phyloP scores from a whole-genome alignment of 1,140 invertebrate genomes.

The Probaryconus sp. region DNA sequence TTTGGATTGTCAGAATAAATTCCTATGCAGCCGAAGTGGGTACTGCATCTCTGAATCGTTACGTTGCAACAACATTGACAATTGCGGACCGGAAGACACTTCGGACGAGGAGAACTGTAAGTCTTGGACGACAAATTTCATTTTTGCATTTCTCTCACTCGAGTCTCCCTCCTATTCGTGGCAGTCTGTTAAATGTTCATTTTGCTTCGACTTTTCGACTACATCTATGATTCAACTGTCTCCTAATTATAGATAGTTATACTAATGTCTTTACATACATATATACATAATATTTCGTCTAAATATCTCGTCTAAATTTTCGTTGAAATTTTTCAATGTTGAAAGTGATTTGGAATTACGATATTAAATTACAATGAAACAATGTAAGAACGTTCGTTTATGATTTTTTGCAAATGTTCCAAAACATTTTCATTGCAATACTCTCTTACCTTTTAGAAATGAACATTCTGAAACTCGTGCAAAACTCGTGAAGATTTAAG shows the following conservation, averaged over 20 bases:
- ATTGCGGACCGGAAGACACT: conserved; percentile 88
- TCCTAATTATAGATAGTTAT: conserved; percentile 50
- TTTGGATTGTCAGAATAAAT: conserved; percentile 79
- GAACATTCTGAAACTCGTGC: no score
- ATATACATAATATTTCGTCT: no score
- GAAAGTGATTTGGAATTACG: conserved; percentile 27
- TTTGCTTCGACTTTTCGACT: conserved; percentile 65
- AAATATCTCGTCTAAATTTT: conserved; percentile 27
- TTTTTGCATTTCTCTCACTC: conserved; percentile 52
- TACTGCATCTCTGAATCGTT: conserved; percentile 90
- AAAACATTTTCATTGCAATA: conserved; percentile 26
- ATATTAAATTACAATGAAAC: no score
- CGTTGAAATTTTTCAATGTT: background rate
- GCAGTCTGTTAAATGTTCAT: conserved; percentile 67
- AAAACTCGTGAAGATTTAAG: no score
- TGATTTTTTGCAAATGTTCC: background rate
- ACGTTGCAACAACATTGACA: conserved; percentile 87
- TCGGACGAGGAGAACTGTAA: conserved; percentile 91
- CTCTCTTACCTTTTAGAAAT: no score
- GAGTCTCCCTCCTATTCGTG: conserved; percentile 58
- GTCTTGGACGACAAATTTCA: conserved; percentile 78
- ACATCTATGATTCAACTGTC: conserved; percentile 49
- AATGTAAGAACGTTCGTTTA: background rate
- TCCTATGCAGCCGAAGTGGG: conserved; percentile 82
- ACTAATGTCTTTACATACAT: conserved; percentile 58